These are phyloP conservation scores for Dolichoris vasculosae DNA, from an alignment of 1,140 invertebrate genomes.

Conservation along the genomic window DNA sequence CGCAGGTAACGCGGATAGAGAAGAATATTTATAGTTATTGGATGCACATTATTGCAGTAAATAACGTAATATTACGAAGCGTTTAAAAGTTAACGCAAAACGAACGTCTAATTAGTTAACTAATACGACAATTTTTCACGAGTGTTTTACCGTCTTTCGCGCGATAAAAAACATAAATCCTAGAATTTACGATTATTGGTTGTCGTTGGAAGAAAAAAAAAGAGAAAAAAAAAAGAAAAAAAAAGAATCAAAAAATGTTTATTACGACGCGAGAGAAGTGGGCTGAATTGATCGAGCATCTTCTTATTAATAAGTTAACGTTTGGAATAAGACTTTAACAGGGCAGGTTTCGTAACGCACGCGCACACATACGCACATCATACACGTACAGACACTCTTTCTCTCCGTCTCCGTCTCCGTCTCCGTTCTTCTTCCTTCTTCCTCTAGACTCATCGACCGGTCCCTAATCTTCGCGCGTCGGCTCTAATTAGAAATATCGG, in stretches of 20 bases:
- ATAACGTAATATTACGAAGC: too few relatives aligned
- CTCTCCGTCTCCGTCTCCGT: not conserved
- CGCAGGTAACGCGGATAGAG: too few relatives aligned
- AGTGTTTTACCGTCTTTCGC: too few relatives aligned
- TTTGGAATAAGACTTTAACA: not conserved
- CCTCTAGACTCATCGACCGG: not conserved
- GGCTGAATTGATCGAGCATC: not conserved
- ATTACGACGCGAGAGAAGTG: not conserved
- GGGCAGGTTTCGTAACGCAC: not conserved
- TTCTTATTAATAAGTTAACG: not conserved
- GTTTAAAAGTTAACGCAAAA: not conserved
- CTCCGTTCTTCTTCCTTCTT: not conserved
- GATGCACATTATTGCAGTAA: too few relatives aligned
- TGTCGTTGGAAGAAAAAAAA: too few relatives aligned
- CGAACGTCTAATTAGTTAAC: not conserved
- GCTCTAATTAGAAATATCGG: slow-evolving; percentile 21
- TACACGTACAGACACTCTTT: not conserved
- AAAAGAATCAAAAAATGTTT: too few relatives aligned
- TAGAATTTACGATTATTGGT: too few relatives aligned
- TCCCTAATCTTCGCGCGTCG: not conserved
- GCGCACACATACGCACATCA: not conserved
- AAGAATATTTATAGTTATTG: too few relatives aligned
- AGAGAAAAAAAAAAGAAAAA: too few relatives aligned
- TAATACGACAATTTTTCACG: too few relatives aligned
- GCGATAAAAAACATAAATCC: too few relatives aligned